A percentile compares a stretch with the other conserved stretches of the same genome.
Conservation (phyloP, 2,113 vertebrate species). For the Aramus guarauna region DNA sequence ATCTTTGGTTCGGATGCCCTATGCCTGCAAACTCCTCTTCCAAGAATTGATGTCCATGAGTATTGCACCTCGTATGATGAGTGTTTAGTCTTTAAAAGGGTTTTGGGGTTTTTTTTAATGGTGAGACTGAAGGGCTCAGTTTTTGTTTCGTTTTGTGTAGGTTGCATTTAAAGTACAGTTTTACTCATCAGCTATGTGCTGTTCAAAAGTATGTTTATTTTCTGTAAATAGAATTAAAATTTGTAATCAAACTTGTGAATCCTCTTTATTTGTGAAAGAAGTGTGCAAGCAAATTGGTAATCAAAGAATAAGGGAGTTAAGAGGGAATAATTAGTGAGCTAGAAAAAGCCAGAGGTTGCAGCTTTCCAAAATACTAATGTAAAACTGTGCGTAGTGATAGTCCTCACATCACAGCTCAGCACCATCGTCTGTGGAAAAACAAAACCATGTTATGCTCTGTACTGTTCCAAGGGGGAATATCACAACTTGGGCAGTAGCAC, state of each 20-base stretch:
- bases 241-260: slow-evolving; percentile 64
- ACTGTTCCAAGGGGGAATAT: neutral
- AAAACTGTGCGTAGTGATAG: neutral
- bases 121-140: neutral
- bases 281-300: slow-evolving; percentile 35
- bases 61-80: slow-evolving; percentile 99
- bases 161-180: neutral
- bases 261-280: slow-evolving; percentile 53
- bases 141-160: neutral
- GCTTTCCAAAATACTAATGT: slow-evolving; percentile 32
- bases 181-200: slow-evolving; percentile 34
- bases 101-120: neutral
- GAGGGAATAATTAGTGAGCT: slow-evolving; percentile 39
- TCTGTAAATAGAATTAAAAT: slow-evolving; percentile 78
- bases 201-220: slow-evolving; percentile 57
- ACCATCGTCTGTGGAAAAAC: slow-evolving; percentile 69
- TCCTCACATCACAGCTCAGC: slow-evolving; percentile 67
- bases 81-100: slow-evolving; percentile 54
- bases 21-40: slow-evolving; percentile 96
- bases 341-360: slow-evolving; percentile 33
- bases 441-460: neutral
- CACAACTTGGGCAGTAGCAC: neutral
- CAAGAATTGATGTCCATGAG: slow-evolving; percentile 99
- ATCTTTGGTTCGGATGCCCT: slow-evolving; percentile 94
- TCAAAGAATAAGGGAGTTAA: slow-evolving; percentile 28